Base-by-base conservation (phyloP, 2,888 invertebrate genomes). In the Cephalotes varians region DNA sequence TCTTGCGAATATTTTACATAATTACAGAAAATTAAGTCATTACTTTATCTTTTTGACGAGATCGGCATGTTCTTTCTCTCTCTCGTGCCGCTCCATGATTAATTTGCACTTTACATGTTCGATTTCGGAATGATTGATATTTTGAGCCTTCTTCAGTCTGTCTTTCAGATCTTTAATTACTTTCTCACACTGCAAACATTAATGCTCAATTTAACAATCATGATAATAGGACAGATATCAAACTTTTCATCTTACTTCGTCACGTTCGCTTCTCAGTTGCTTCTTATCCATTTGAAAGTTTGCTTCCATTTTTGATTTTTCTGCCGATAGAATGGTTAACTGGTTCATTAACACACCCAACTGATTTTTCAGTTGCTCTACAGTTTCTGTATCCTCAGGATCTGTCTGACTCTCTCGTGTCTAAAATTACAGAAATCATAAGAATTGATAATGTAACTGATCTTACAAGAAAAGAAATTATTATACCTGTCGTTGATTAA, bases 271-370 rank as follows among this genome's bases (percentile, higher is more conserved):
- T 44, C 96, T 95, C 28, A 96, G 86, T 86, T 95, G 95, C 92
- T 96, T 97, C 89, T 96, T 97, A 91, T 97, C 97, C 15, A 96
- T 95, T 91, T 98, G 97, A 93, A 98, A 98, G 60, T 96, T 97
- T 72, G 97, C 97, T 94, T 98, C 98, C 96, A 98, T 97, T 62
- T 97, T 96, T 1, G 97, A 96, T 92, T 98, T 98, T 93, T 98
- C 98, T 4, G 97, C 96, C 0, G 97, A 96, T 44, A 98, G 95
- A 0, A 97, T 98, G 0, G 97, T 96, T 65, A 98, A 94, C 0
- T 98, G 97, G 88, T 97, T 95, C 94, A 96, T 97, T 21, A 97
- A 95, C 0, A 96, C 96, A 10, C 96, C 95, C 31, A 97, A 95
- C 90, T 96, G 96, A 47, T 91, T 92, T 88, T 93, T 94, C 64